Conservation (phyloP, 2,113 vertebrate species). For the Spermophilus dauricus region DNA sequence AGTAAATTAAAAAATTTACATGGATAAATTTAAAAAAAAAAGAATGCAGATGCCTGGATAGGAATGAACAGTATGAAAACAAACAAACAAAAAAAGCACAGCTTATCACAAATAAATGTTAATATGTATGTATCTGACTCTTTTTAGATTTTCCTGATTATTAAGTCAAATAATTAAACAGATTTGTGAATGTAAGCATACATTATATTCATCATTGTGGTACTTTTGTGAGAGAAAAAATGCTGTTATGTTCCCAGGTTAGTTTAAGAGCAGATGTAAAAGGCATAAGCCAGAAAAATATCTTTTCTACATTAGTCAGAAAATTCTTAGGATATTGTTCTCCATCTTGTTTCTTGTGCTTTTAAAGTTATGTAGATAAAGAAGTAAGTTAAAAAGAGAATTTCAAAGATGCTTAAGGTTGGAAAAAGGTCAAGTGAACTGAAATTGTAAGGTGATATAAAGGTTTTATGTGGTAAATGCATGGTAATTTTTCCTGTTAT, state of each 20-base stretch:
- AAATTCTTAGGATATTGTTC: background rate
- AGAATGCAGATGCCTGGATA: background rate
- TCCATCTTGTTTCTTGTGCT: slow-evolving; percentile 26
- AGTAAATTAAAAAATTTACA: background rate
- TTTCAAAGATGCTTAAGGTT: slow-evolving; percentile 45
- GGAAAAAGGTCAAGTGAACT: background rate
- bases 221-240: background rate
- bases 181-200: background rate
- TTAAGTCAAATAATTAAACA: slow-evolving; percentile 54
- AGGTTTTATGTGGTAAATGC: slow-evolving; percentile 33
- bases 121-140: background rate
- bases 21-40: slow-evolving; percentile 14
- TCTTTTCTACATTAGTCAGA: slow-evolving; percentile 19
- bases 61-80: slow-evolving; percentile 2
- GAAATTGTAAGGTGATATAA: background rate
- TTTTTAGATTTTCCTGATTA: slow-evolving; percentile 29
- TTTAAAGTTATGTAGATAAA: slow-evolving; percentile 51
- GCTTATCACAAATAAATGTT: background rate
- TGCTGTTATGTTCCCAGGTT: background rate
- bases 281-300: background rate
- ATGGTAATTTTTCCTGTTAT: slow-evolving; percentile 58
- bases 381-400: slow-evolving; percentile 17
- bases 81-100: background rate
- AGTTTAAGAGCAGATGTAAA: slow-evolving; percentile 19
- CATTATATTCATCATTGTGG: background rate